Evolutionary conservation across 2,113 vertebrate species (phyloP).

Genomic region (Dicrurus megarhynchus): DNA sequence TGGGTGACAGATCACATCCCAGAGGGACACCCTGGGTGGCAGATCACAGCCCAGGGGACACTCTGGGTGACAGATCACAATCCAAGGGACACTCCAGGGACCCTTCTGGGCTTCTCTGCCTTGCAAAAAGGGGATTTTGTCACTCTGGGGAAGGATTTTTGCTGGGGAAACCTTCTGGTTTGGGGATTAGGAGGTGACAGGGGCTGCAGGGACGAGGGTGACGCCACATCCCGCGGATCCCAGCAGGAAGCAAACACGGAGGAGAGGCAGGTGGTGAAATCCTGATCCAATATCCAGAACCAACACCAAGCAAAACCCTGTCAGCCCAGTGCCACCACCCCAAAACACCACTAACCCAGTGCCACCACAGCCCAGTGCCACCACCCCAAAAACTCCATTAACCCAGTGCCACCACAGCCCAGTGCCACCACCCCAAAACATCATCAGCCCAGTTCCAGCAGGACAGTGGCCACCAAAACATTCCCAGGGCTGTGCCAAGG

Average conservation of each 20-base stretch:
- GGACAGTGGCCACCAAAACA: background rate
- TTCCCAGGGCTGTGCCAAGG: background rate
- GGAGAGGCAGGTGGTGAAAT: accelerated
- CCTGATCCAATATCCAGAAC: background rate
- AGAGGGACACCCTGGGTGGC: accelerated
- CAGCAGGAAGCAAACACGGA: accelerated
- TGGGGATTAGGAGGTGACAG: background rate
- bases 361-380: background rate
- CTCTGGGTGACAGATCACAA: background rate
- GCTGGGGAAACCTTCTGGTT: accelerated
- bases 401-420: background rate
- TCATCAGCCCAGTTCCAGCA: background rate
- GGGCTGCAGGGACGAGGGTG: background rate
- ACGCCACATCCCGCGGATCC: accelerated
- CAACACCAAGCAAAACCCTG: background rate
- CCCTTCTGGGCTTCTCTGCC: background rate
- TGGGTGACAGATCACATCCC: accelerated
- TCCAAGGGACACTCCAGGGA: background rate
- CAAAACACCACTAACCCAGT: background rate
- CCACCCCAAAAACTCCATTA: background rate
- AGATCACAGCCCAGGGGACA: background rate
- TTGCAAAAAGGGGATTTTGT: accelerated
- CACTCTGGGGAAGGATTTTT: background rate
- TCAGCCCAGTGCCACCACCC: background rate
- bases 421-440: background rate